Base-by-base conservation (phyloP, 2,113 vertebrate species). In the Nyctereutes procyonoides region DNA sequence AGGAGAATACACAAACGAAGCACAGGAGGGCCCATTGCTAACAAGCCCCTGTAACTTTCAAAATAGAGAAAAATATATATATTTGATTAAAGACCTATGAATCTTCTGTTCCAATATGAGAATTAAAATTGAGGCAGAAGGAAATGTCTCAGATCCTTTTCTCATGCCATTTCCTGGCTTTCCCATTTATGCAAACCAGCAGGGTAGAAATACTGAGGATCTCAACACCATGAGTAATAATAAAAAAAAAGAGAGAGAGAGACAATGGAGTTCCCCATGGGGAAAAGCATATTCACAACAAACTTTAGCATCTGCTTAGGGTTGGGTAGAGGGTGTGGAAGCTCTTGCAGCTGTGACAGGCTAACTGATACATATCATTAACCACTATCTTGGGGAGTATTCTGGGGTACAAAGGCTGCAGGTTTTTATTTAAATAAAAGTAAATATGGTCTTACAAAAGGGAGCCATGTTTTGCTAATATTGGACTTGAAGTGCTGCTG, bases 71-170 rank as follows among this genome's bases (percentile, higher is more conserved):
- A 85, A 96, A 26, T 79, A 81, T 15, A 69, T 6, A 8, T 58
- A 63, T 89, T 91, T 96, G 38, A 96, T 86, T 80, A 92, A 96
- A 96, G 51, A 93, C 13, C 19, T 85, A 90, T 67, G 43, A 96
- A 87, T 79, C 19, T 55, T 74, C 26, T 76, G 4, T 88, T 84
- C 8, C 48, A 92, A 65, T 91, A 48, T 77, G 32, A 95, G 43
- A 76, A 60, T 71, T 90, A 93, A 20, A 91, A 92, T 81, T 94
- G 65, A 84, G 53, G 32, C 65, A 89, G 95, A 85, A 95, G 32
- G 69, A 90, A 62, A 22, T 86, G 13, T 67, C 55, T 95, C 73
- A 62, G 80, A 92, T 92, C 22, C 73, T 26, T 80, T 67, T 83
- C 69, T 94, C 63, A 93, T 5, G 15, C 32, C 69, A 55, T 32